phyloP scores from a whole-genome alignment of 2,888 invertebrate genomes.

The Drymonia ruficornis region DNA sequence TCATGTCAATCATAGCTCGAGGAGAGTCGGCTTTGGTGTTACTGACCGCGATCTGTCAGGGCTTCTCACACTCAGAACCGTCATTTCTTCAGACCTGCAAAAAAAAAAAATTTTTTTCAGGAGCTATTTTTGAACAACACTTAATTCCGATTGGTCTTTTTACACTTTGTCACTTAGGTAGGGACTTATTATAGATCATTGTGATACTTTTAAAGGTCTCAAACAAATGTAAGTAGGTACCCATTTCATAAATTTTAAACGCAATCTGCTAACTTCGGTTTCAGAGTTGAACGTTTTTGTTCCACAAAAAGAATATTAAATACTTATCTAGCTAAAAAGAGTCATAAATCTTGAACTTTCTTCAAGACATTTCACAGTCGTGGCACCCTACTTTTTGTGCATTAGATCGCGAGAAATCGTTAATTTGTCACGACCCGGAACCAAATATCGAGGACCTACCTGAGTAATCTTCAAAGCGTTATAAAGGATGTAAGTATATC shows the following conservation, averaged over 20 bases:
- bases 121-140: not conserved
- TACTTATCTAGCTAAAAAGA: not conserved
- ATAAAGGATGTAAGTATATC: not conserved
- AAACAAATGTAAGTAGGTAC: too few relatives aligned
- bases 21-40: constrained; percentile 69
- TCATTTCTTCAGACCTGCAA: constrained; percentile 80
- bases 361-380: constrained; percentile 6
- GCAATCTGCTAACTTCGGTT: not conserved
- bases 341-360: constrained; percentile 2
- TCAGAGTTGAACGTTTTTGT: not conserved
- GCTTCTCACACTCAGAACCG: constrained; percentile 64
- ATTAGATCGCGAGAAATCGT: not conserved
- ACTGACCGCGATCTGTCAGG: constrained; percentile 65
- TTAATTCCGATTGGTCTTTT: too few relatives aligned
- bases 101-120: constrained; percentile 2
- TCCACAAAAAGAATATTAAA: not conserved
- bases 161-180: too few relatives aligned
- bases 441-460: not conserved
- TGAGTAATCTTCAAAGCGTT: constrained; percentile 4
- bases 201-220: too few relatives aligned
- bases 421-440: constrained; percentile 1
- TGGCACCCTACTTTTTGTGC: not conserved
- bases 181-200: too few relatives aligned
- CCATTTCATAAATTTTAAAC: too few relatives aligned
- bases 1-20: constrained; percentile 61